Evolutionary conservation across 2,113 vertebrate genomes (phyloP).

Genomic region (Bos indicus): DNA sequence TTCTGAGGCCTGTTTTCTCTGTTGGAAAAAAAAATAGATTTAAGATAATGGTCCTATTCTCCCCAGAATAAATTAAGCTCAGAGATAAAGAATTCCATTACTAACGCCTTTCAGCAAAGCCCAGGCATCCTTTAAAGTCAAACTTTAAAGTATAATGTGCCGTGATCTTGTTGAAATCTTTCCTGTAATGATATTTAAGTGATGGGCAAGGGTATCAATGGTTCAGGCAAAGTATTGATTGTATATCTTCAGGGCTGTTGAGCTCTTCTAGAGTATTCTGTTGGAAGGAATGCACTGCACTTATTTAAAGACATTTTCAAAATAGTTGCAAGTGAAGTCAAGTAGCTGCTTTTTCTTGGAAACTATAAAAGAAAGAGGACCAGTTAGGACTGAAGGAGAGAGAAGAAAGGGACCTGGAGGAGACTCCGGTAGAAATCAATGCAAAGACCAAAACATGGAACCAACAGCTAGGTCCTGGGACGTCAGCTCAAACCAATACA

Average conservation of each 20-base stretch:
- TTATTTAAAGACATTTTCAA: constrained; percentile 64
- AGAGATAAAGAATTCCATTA: constrained; percentile 84
- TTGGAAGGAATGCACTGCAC: constrained; percentile 55
- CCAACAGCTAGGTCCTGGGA: background rate
- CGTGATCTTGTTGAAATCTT: constrained; percentile 81
- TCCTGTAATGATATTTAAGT: constrained; percentile 85
- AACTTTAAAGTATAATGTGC: constrained; percentile 81
- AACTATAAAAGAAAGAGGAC: constrained; percentile 60
- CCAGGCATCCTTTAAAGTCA: constrained; percentile 82
- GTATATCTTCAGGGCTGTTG: constrained; percentile 71
- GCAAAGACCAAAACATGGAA: constrained; percentile 66
- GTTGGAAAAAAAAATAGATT: constrained; percentile 77
- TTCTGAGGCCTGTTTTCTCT: constrained; percentile 77
- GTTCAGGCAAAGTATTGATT: constrained; percentile 79
- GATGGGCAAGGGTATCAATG: constrained; percentile 80
- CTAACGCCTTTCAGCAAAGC: constrained; percentile 84
- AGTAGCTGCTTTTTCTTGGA: constrained; percentile 66
- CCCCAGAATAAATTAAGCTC: constrained; percentile 85
- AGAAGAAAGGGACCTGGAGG: background rate
- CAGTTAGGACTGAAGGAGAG: constrained; percentile 19
- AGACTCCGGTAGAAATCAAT: constrained; percentile 27
- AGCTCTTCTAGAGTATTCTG: constrained; percentile 55
- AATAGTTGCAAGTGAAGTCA: constrained; percentile 32
- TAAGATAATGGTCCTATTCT: constrained; percentile 85
- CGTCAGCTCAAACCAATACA: background rate